Conservation (phyloP, 2,888 invertebrate species). For the Cryptus viduatorius region DNA sequence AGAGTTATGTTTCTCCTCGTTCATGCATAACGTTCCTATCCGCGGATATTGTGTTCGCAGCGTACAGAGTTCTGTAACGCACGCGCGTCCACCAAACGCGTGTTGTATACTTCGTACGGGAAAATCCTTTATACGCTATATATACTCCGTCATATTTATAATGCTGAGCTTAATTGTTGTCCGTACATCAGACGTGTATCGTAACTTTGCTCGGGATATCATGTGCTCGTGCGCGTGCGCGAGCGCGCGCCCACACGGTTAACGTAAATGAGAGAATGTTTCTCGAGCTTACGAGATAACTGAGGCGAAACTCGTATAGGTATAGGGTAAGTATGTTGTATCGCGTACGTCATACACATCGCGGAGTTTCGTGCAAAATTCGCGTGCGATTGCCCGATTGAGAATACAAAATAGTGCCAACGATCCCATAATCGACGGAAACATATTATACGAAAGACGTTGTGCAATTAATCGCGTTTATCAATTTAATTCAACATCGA, state of each 20-base stretch:
- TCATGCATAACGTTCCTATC: conserved; percentile 13
- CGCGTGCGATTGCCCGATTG: conserved; percentile 1
- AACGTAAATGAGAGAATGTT: conserved; percentile 47
- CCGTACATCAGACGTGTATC: conserved; percentile 77
- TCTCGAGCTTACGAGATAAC: conserved; percentile 15
- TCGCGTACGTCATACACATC: not conserved
- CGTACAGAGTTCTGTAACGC: conserved; percentile 23
- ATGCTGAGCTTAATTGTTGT: conserved; percentile 79
- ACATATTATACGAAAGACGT: not conserved
- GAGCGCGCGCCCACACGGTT: conserved; percentile 73
- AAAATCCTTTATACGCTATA: conserved; percentile 16
- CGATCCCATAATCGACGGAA: not conserved
- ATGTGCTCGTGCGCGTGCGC: conserved; percentile 69
- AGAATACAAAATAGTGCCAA: not conserved
- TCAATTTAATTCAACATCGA: too few relatives aligned
- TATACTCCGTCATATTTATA: conserved; percentile 74
- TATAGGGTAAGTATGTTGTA: not conserved
- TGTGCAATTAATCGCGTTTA: not conserved
- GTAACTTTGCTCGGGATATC: conserved; percentile 75
- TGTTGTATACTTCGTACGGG: not conserved
- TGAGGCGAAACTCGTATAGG: conserved; percentile 10
- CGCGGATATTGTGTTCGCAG: conserved; percentile 37
- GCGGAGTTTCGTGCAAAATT: not conserved
- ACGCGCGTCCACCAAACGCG: conserved; percentile 26
- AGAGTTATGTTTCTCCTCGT: conserved; percentile 71